phyloP scores from a whole-genome alignment of 2,888 invertebrate species.

The Drepana falcataria region DNA sequence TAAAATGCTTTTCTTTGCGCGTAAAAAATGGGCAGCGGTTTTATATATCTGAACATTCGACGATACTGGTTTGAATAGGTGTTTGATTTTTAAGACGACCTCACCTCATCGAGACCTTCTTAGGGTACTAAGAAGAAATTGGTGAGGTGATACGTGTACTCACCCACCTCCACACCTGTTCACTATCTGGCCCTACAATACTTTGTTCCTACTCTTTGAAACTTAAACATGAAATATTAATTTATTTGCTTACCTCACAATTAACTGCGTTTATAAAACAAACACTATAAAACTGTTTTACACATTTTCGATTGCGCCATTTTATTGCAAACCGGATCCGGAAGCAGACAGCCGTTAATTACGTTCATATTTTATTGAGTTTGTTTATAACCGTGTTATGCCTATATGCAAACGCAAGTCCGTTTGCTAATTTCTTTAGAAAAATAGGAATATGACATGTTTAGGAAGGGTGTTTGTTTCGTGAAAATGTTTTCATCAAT shows the following conservation, averaged over 20 bases:
- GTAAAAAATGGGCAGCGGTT: too few relatives aligned
- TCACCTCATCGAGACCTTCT: too few relatives aligned
- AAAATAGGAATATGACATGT: background rate
- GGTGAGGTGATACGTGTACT: too few relatives aligned
- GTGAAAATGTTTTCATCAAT: too few relatives aligned
- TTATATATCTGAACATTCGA: too few relatives aligned
- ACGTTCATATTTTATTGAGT: constrained; percentile 12
- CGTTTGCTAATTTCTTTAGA: background rate
- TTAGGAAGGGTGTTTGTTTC: too few relatives aligned
- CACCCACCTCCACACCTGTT: too few relatives aligned
- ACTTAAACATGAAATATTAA: background rate
- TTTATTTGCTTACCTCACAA: constrained; percentile 1
- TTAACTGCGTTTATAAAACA: constrained; percentile 8
- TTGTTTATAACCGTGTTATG: constrained; percentile 6
- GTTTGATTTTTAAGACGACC: too few relatives aligned
- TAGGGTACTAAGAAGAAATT: too few relatives aligned
- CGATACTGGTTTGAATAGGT: too few relatives aligned
- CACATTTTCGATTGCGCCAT: constrained; percentile 23
- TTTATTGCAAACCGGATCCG: constrained; percentile 25
- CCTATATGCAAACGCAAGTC: background rate
- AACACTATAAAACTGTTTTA: constrained; percentile 21
- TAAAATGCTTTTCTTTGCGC: too few relatives aligned
- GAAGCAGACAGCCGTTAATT: constrained; percentile 14
- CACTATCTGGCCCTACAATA: too few relatives aligned
- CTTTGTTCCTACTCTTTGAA: background rate